These are phyloP conservation scores for Dichetophora obliterata DNA, from an alignment of 2,888 invertebrate genomes.

Conservation along the genomic window DNA sequence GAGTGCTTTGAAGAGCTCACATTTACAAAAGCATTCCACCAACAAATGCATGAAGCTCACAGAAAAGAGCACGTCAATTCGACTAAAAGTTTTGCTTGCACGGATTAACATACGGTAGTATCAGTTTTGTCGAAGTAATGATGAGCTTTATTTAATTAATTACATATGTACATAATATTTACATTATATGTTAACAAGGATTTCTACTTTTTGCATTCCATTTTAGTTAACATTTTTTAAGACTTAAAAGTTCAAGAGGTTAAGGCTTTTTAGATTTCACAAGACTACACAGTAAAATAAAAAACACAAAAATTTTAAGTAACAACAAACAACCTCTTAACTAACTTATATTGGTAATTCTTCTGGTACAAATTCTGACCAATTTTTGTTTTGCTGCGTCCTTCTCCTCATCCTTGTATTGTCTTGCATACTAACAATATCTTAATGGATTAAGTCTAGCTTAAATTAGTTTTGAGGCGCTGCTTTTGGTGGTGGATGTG, in stretches of 20 bases:
- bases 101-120: not conserved
- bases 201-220: not conserved
- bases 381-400: not conserved
- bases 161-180: not conserved
- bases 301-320: not conserved
- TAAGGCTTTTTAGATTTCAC: not conserved
- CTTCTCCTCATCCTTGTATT: not conserved
- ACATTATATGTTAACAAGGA: not conserved
- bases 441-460: not conserved
- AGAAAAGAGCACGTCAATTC: too few species aligned
- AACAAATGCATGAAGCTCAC: too few species aligned
- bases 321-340: slow-evolving; percentile 7
- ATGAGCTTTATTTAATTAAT: slow-evolving; percentile 16
- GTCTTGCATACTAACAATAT: not conserved
- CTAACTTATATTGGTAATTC: not conserved
- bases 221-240: slow-evolving; percentile 1
- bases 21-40: too few species aligned
- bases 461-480: not conserved
- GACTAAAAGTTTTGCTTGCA: not conserved
- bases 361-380: not conserved
- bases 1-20: too few species aligned
- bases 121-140: not conserved
- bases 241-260: not conserved
- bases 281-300: not conserved
- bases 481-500: slow-evolving; percentile 56